Base-by-base conservation (phyloP, 2,797 vertebrate species). In the Mus spretus region DNA sequence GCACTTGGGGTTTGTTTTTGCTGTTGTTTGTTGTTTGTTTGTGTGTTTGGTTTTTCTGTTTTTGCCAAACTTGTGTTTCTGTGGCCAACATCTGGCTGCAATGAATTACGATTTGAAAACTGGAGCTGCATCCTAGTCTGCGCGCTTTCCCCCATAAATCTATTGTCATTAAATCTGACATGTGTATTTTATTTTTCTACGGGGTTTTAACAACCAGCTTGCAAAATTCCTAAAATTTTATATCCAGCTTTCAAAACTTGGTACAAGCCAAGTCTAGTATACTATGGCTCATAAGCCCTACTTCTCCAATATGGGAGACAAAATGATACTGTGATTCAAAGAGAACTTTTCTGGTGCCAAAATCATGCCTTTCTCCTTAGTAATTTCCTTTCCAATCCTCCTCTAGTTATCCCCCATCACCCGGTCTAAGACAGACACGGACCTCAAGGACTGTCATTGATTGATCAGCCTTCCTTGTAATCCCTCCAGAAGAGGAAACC, bases 11-110 rank as follows among this genome's bases (percentile, higher is more conserved):
- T 20, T 72, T 37, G 6, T 67, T 70, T 15, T 17, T 65, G 63
- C 5, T 67, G 65, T 31, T 70, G 28, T 19, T 70, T 14, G 1
- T 67, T 67, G 63, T 65, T 12, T 67, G 67, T 70, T 2, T 34
- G 26, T 65, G 63, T 31, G 59, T 61, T 24, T 61, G 22, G 20
- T 24, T 22, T 24, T 11, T 31, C 20, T 37, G 70, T 14, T 91
- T 91, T 96, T 97, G 55, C 80, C 79, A 94, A 89, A 89, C 86
- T 97, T 94, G 84, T 97, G 50, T 90, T 90, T 93, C 88, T 92
- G 13, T 77, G 74, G 78, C 90, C 77, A 95, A 89, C 78, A 92
- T 74, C 57, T 90, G 74, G 74, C 92, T 92, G 34, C 74, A 89
- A 47, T 77, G 61, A 94, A 88, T 44, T 83, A 31, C 37, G 67